A percentile compares a stretch with the other conserved stretches of the same genome.
Evolutionary conservation across 2,888 invertebrate genomes (phyloP).

Genomic region (Blastobasis adustella): DNA sequence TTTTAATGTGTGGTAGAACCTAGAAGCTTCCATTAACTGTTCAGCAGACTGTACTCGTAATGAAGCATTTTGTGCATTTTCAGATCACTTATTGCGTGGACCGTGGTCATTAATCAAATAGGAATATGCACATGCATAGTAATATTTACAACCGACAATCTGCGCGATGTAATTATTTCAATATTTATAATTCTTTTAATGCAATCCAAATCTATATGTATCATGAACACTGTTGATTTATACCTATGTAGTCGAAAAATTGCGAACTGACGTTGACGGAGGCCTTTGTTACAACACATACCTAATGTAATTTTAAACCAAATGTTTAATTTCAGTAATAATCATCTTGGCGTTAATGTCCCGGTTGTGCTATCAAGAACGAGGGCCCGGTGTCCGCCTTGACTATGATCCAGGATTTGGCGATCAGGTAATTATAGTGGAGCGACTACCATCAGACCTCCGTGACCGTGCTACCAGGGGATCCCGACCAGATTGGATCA

Average conservation of each 20-base stretch:
- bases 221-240: not conserved
- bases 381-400: too few species aligned
- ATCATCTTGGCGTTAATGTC: too few species aligned
- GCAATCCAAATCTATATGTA: not conserved
- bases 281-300: too few species aligned
- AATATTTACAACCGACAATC: slow-evolving; percentile 26
- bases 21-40: not conserved
- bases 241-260: not conserved
- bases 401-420: too few species aligned
- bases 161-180: slow-evolving; percentile 25
- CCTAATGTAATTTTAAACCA: too few species aligned
- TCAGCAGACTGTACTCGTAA: too few species aligned
- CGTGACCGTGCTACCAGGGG: too few species aligned
- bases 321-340: too few species aligned
- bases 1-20: not conserved
- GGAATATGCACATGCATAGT: slow-evolving; percentile 28
- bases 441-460: too few species aligned
- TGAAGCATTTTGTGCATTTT: slow-evolving; percentile 3
- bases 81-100: slow-evolving; percentile 21
- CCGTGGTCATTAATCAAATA: slow-evolving; percentile 26
- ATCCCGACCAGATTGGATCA: too few species aligned
- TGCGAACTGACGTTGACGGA: not conserved
- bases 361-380: too few species aligned
- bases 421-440: too few species aligned
- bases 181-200: not conserved